A percentile compares a stretch with the other conserved stretches of the same genome.
Conservation (phyloP, 2,113 vertebrate species). For the Pipra filicauda region DNA sequence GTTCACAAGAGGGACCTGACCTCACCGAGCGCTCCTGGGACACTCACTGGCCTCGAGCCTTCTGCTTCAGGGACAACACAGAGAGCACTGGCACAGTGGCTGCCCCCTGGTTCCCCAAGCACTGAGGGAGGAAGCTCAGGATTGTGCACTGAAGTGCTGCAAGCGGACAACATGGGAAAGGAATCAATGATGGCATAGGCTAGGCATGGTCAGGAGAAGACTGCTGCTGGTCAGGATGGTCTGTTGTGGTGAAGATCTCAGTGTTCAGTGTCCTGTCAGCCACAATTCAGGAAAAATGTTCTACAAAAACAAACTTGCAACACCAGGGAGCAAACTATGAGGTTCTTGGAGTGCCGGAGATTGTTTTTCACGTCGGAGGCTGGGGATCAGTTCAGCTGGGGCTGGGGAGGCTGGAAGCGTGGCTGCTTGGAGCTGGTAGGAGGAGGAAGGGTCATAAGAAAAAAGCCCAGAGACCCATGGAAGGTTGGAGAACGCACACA, state of each 20-base stretch:
- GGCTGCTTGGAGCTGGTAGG: neutral
- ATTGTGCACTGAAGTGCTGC: fast-evolving
- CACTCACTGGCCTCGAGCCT: neutral
- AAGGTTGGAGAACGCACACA: slow-evolving; percentile 20
- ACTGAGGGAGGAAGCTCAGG: neutral
- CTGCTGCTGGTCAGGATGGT: neutral
- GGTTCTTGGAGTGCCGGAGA: fast-evolving
- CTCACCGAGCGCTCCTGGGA: neutral
- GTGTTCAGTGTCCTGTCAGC: fast-evolving
- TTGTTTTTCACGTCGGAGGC: fast-evolving
- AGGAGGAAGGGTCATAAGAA: slow-evolving; percentile 4
- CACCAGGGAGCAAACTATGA: fast-evolving
- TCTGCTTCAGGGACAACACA: neutral
- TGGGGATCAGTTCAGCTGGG: neutral
- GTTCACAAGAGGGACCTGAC: neutral
- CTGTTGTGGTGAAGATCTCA: neutral
- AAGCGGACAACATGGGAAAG: fast-evolving
- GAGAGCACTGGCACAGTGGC: neutral
- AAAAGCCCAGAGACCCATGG: neutral
- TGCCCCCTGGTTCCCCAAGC: fast-evolving
- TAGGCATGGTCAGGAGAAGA: neutral
- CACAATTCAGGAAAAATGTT: neutral
- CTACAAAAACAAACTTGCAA: neutral
- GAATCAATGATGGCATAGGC: fast-evolving
- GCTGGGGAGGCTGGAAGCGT: neutral